These are phyloP conservation scores for Amitus sp. DNA, from an alignment of 2,888 invertebrate species.

Conservation along the genomic window DNA sequence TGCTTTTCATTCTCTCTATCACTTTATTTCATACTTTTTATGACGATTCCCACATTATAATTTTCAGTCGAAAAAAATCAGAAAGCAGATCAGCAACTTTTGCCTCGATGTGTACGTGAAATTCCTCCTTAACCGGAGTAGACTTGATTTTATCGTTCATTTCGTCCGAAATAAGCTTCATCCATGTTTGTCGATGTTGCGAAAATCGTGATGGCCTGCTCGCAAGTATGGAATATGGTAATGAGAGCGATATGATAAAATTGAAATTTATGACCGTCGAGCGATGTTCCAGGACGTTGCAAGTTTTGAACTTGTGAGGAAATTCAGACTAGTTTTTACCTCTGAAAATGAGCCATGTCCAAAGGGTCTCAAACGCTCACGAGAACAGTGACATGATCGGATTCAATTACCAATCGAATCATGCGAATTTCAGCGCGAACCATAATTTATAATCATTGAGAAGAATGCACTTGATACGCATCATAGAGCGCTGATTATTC, in stretches of 20 bases:
- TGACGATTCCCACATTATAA: no score
- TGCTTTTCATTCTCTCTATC: no score
- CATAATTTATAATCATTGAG: neutral
- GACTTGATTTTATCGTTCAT: neutral
- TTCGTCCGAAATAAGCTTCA: neutral
- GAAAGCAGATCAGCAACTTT: no score
- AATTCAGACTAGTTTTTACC: conserved; percentile 35
- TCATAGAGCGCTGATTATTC: neutral
- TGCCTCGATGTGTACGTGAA: no score
- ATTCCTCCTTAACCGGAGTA: no score
- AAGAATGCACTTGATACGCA: neutral
- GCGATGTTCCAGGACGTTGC: conserved; percentile 59
- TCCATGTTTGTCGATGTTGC: conserved; percentile 2
- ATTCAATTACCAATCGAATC: conserved; percentile 28
- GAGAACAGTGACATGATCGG: conserved; percentile 26
- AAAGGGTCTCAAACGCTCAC: conserved; percentile 12
- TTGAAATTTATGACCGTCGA: conserved; percentile 43
- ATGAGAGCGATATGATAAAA: conserved; percentile 39
- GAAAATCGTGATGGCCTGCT: conserved; percentile 21
- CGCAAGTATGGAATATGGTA: conserved; percentile 37
- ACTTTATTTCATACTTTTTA: no score
- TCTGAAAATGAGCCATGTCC: conserved; percentile 33
- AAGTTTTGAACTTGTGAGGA: conserved; percentile 40
- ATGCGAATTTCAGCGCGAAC: neutral
- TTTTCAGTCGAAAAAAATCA: no score